phyloP scores from a whole-genome alignment of 2,888 invertebrate species.

The Dolichopus griseipennis region DNA sequence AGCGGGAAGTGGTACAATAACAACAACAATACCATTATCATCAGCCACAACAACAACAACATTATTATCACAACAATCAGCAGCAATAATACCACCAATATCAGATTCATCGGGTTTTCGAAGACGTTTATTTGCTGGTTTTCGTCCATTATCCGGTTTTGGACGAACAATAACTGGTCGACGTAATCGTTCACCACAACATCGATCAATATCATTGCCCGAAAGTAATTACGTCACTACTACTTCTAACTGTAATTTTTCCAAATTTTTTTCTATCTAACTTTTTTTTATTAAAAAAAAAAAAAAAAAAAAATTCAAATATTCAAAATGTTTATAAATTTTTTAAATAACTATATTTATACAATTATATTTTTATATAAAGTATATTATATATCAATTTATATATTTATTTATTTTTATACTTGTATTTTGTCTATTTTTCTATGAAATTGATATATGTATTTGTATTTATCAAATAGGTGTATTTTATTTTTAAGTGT shows the following conservation, averaged over 20 bases:
- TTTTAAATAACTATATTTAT: too few species aligned
- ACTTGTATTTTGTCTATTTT: too few species aligned
- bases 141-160: slow-evolving; percentile 70
- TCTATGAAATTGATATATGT: too few species aligned
- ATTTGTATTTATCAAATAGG: too few species aligned
- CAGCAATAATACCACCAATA: neutral
- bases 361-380: too few species aligned
- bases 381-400: too few species aligned
- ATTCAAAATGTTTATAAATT: too few species aligned
- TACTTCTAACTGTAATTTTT: slow-evolving; percentile 30
- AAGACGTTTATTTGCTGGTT: slow-evolving; percentile 69
- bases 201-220: slow-evolving; percentile 77
- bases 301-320: neutral
- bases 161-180: slow-evolving; percentile 47
- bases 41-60: slow-evolving; percentile 15
- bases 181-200: slow-evolving; percentile 62
- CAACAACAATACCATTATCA: slow-evolving; percentile 12
- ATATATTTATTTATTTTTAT: too few species aligned
- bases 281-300: slow-evolving; percentile 9
- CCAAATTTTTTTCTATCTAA: slow-evolving; percentile 24
- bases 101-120: slow-evolving; percentile 55
- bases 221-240: slow-evolving; percentile 57
- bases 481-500: too few species aligned
- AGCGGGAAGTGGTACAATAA: slow-evolving; percentile 14
- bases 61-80: slow-evolving; percentile 16